phyloP scores from a whole-genome alignment of 2,113 vertebrate genomes.

The Upupa epops region DNA sequence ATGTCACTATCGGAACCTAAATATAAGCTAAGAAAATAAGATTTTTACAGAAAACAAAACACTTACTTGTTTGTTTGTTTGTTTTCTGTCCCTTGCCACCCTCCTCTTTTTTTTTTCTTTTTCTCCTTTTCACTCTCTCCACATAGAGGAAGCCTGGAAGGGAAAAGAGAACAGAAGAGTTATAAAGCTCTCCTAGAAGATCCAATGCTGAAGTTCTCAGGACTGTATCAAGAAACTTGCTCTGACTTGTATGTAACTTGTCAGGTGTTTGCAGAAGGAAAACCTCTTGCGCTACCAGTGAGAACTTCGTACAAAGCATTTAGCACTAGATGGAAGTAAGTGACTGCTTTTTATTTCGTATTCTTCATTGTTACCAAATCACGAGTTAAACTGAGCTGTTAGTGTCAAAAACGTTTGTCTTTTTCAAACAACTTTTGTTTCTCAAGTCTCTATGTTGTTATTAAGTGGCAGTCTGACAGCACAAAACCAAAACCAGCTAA shows the following conservation, averaged over 20 bases:
- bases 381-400: background rate
- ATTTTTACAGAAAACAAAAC: background rate
- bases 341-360: conserved; percentile 7
- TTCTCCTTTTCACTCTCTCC: background rate
- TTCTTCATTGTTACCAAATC: background rate
- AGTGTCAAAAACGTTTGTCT: background rate
- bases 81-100: too few relatives aligned
- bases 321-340: conserved; percentile 99
- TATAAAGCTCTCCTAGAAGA: conserved; percentile 93
- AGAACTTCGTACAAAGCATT: conserved; percentile 98
- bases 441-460: background rate
- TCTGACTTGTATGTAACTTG: conserved; percentile 97
- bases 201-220: conserved; percentile 95
- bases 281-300: conserved; percentile 92
- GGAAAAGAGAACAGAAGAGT: conserved; percentile 96
- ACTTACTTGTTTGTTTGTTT: background rate
- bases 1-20: background rate
- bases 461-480: background rate
- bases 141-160: conserved; percentile 91
- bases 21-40: background rate
- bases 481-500: background rate
- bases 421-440: background rate
- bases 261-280: conserved; percentile 97
- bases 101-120: background rate
- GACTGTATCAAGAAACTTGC: conserved; percentile 94